Base-by-base conservation (phyloP, 2,888 invertebrate genomes). In the Tolmerus cingulatus region DNA sequence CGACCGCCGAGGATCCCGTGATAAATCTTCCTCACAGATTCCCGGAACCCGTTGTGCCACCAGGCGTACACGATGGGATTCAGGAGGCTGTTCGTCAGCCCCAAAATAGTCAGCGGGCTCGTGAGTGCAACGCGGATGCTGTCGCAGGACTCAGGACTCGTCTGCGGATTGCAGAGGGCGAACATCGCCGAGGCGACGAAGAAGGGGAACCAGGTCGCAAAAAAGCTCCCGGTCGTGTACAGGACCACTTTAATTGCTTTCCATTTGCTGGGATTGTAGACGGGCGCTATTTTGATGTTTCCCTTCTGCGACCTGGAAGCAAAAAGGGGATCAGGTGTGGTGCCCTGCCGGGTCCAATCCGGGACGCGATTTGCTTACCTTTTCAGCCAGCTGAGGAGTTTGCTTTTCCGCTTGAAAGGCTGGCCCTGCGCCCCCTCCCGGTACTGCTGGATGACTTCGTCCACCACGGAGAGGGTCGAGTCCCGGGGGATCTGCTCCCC, bases 31-130 rank as follows among this genome's bases (percentile, higher is more conserved):
- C 88, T 89, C 0, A 90, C 86, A 0, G 90, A 89, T 76, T 90
- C 89, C 89, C 95, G 93, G 89, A 95, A 95, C 0, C 95, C 95
- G 90, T 94, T 95, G 90, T 95, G 95, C 95, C 95, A 95, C 95
- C 95, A 95, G 0, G 95, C 95, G 90, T 95, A 95, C 89, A 95
- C 95, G 34, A 95, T 90, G 0, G 95, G 95, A 90, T 95, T 95
- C 0, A 95, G 90, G 77, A 95, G 90, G 89, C 95, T 95, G 89
- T 95, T 95, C 0, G 93, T 89, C 89, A 95, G 94, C 0, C 95
- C 95, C 77, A 95, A 90, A 37, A 94, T 93, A 0, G 94, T 94
- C 74, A 95, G 90, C 0, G 95, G 95, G 78, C 94, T 94, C 0
- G 94, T 94, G 0, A 95, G 92, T 55, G 94, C 91, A 27, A 93